Evolutionary conservation across 2,797 vertebrate genomes (phyloP).

Genomic region (Antrozous pallidus): DNA sequence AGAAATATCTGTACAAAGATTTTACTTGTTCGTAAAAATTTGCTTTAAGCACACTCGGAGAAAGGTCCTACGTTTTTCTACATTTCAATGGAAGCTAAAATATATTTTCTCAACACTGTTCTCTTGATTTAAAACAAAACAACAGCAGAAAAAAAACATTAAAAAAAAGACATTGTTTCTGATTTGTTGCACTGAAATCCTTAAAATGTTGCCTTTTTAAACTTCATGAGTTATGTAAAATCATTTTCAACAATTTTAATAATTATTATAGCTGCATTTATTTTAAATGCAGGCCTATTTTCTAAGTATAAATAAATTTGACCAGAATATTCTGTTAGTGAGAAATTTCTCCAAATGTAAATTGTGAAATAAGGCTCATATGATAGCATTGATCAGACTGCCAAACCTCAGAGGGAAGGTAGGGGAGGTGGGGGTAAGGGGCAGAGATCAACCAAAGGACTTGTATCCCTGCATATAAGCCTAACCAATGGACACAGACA

Average conservation of each 20-base stretch:
- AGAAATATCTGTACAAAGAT: background rate
- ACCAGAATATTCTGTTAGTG: constrained; percentile 53
- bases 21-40: background rate
- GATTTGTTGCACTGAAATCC: constrained; percentile 11
- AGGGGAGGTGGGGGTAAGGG: too few relatives aligned
- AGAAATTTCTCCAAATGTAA: constrained; percentile 57
- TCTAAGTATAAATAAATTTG: constrained; percentile 40
- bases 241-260: constrained; percentile 29
- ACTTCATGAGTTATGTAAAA: background rate
- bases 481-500: too few relatives aligned
- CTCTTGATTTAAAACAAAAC: constrained; percentile 24
- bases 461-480: too few relatives aligned
- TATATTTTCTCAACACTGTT: background rate
- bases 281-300: background rate
- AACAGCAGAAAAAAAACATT: background rate
- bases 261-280: background rate
- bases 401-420: too few relatives aligned
- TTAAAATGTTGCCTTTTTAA: constrained; percentile 14
- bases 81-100: background rate
- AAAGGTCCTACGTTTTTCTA: background rate
- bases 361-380: constrained; percentile 50
- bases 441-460: too few relatives aligned
- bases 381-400: too few relatives aligned
- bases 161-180: background rate
- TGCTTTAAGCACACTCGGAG: background rate